Conservation (phyloP, 2,113 vertebrate genomes). For the Corvus cornix region DNA sequence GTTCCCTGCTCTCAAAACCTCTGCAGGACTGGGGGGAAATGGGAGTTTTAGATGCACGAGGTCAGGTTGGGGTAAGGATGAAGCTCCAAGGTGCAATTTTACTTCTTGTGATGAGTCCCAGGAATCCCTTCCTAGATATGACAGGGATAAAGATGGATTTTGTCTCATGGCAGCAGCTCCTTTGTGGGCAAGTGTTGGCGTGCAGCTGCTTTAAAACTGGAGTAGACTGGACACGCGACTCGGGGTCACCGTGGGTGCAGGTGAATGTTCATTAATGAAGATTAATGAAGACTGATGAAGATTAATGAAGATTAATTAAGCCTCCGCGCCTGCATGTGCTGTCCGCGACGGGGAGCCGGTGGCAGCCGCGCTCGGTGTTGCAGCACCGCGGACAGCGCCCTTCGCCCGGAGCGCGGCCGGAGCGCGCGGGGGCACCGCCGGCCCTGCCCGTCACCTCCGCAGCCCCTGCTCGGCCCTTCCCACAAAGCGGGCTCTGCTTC, state of each 20-base stretch:
- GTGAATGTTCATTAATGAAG: neutral
- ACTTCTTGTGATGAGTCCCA: neutral
- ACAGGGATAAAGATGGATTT: accelerated
- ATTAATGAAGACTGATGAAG: neutral
- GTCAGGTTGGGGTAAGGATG: neutral
- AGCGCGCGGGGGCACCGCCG: accelerated
- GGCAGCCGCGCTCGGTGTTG: neutral
- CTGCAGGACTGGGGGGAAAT: neutral
- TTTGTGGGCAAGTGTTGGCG: accelerated
- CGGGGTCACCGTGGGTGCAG: accelerated
- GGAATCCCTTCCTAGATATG: neutral
- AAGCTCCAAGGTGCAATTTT: accelerated
- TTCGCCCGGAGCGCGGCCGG: accelerated
- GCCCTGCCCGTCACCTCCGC: accelerated
- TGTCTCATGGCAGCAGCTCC: neutral
- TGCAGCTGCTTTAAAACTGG: accelerated
- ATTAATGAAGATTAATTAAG: neutral
- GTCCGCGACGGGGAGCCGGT: accelerated
- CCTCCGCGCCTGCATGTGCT: accelerated
- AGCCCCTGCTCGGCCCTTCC: neutral
- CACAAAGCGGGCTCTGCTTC: accelerated
- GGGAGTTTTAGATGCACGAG: accelerated
- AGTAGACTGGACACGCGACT: accelerated
- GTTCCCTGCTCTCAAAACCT: neutral
- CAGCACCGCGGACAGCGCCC: constrained; percentile 56